Conservation (phyloP, 2,113 vertebrate genomes). For the Macroglossus sobrinus region DNA sequence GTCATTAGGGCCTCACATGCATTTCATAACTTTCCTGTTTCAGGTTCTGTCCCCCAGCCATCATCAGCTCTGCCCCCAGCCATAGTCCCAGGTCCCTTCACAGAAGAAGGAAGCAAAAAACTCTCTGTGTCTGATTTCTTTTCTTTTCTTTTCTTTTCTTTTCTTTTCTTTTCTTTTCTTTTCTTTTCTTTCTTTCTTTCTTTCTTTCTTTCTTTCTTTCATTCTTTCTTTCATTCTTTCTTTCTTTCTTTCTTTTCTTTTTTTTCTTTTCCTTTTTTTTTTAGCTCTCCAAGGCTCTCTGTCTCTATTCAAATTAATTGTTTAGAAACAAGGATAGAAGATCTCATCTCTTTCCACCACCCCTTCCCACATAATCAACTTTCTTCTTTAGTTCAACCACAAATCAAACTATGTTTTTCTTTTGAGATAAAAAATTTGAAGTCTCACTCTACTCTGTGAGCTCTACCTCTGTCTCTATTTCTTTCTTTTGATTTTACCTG, state of each 20-base stretch:
- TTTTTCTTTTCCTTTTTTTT: too few relatives aligned
- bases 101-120: not conserved
- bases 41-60: not conserved
- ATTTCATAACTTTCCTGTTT: slow-evolving; percentile 22
- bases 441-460: not conserved
- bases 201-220: too few relatives aligned
- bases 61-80: not conserved
- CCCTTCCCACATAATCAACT: not conserved
- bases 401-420: not conserved
- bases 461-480: not conserved
- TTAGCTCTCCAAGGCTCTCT: not conserved
- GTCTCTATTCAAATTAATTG: not conserved
- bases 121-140: not conserved
- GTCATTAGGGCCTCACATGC: not conserved
- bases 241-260: too few relatives aligned
- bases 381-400: not conserved
- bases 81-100: not conserved
- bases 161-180: too few relatives aligned
- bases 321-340: not conserved
- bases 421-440: not conserved
- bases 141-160: not conserved
- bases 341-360: not conserved
- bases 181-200: too few relatives aligned
- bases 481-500: not conserved
- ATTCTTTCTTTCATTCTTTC: too few relatives aligned